These are phyloP conservation scores for Ptilorrhoa leucosticta DNA, from an alignment of 2,113 vertebrate species.

Conservation along the genomic window DNA sequence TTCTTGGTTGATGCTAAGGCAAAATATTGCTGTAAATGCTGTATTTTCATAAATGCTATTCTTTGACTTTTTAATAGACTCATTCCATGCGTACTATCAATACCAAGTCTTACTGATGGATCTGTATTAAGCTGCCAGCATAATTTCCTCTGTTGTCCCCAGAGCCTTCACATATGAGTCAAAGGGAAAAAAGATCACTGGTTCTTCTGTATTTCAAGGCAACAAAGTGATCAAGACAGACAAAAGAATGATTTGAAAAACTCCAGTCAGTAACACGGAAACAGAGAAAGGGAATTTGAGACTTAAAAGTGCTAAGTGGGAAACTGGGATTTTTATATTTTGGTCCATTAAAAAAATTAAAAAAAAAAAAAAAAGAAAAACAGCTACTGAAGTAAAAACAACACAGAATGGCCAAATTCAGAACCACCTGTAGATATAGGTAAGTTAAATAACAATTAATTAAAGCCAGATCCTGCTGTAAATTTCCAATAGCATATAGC, in stretches of 20 bases:
- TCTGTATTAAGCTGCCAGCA: neutral
- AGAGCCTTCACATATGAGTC: neutral
- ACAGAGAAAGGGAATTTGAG: neutral
- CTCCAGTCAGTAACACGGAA: neutral
- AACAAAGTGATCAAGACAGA: neutral
- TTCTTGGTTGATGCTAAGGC: slow-evolving; percentile 24
- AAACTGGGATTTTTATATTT: neutral
- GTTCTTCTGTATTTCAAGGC: neutral
- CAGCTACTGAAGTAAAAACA: neutral
- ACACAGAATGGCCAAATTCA: neutral
- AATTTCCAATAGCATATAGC: neutral
- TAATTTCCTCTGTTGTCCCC: slow-evolving; percentile 9
- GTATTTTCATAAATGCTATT: slow-evolving; percentile 35
- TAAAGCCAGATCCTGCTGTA: neutral
- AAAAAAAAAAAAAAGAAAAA: neutral
- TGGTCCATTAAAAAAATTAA: neutral
- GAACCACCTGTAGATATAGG: neutral
- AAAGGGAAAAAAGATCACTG: neutral
- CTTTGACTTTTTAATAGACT: slow-evolving; percentile 36
- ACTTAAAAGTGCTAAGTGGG: neutral
- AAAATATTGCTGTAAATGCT: slow-evolving; percentile 46
- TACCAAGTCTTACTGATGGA: neutral
- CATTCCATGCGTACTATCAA: slow-evolving; percentile 17
- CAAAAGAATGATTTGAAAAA: neutral
- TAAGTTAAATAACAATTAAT: neutral